Percentiles rank a stretch among this genome's conserved stretches.
Evolutionary conservation across 2,888 invertebrate genomes (phyloP).

Genomic region (Malacosoma neustria): DNA sequence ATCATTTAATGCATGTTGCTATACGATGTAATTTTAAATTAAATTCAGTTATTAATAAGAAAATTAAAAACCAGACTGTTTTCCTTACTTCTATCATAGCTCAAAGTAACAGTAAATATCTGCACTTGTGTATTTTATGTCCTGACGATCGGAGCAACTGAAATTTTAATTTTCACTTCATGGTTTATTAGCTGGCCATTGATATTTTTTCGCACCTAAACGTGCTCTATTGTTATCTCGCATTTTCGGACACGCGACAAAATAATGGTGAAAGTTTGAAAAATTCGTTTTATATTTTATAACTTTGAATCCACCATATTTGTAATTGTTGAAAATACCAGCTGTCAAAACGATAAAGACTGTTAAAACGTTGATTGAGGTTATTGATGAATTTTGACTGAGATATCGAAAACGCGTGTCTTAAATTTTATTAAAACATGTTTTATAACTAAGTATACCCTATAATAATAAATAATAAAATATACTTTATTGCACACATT

Average conservation of each 20-base stretch:
- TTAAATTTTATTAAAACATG: no score
- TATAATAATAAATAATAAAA: no score
- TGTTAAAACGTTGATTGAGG: conserved; percentile 26
- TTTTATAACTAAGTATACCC: no score
- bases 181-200: conserved; percentile 36
- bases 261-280: conserved; percentile 48
- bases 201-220: conserved; percentile 40
- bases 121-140: no score
- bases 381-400: conserved; percentile 15
- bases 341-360: conserved; percentile 33
- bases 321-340: conserved; percentile 13
- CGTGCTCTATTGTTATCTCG: conserved; percentile 34
- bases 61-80: no score
- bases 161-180: conserved; percentile 43
- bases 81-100: no score
- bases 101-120: no score
- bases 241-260: conserved; percentile 31
- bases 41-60: no score
- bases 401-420: no score
- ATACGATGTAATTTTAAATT: no score
- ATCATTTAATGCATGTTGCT: no score
- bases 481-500: no score
- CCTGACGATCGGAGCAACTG: not conserved
- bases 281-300: conserved; percentile 28
- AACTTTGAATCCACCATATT: conserved; percentile 22